Percentiles rank a stretch among this genome's conserved stretches.
Evolutionary conservation across 2,888 invertebrate genomes (phyloP).

Genomic region (Athalia circularis): DNA sequence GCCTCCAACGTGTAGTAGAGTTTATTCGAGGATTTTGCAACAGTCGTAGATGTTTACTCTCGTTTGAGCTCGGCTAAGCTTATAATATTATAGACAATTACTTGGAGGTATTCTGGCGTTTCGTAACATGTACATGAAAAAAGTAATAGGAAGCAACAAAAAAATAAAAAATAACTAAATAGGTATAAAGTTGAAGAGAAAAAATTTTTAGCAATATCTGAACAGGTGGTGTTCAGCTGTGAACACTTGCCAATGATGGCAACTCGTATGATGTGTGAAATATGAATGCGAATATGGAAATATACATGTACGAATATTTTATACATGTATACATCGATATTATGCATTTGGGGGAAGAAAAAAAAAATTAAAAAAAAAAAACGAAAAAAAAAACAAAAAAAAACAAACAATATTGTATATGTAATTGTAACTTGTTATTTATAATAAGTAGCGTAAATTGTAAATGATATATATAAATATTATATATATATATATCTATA

Average conservation of each 20-base stretch:
- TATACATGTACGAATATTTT: background rate
- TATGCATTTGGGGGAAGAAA: background rate
- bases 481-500: conserved; percentile 61
- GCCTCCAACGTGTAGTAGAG: background rate
- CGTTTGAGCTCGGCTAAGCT: conserved; percentile 10
- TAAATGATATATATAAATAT: conserved; percentile 50
- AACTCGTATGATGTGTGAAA: conserved; percentile 7
- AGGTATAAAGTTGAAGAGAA: conserved; percentile 44
- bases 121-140: conserved; percentile 7
- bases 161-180: conserved; percentile 19
- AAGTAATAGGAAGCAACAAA: conserved; percentile 30
- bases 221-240: conserved; percentile 23
- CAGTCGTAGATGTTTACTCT: background rate
- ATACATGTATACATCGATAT: background rate
- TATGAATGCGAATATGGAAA: background rate
- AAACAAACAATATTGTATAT: conserved; percentile 39
- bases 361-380: conserved; percentile 18
- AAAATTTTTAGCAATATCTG: conserved; percentile 33
- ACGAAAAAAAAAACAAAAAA: conserved; percentile 28
- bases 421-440: background rate
- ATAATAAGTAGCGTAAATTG: background rate
- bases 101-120: conserved; percentile 24
- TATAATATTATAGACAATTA: background rate
- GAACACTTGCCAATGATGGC: background rate
- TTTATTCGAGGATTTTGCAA: background rate